Evolutionary conservation across 2,888 invertebrate genomes (phyloP).

Genomic region (Pristionchus mayeri): DNA sequence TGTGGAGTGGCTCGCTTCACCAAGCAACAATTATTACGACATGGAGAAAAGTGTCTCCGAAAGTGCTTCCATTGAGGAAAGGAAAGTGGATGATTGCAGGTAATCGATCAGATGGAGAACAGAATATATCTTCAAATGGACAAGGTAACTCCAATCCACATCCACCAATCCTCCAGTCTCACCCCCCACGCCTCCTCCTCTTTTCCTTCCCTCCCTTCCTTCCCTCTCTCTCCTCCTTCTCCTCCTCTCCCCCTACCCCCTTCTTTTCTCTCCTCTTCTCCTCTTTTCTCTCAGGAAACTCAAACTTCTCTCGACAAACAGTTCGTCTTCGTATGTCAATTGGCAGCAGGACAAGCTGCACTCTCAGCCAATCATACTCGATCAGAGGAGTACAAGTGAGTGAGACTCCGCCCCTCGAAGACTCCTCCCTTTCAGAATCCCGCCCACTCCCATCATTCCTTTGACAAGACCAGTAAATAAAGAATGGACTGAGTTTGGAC

Average conservation of each 20-base stretch:
- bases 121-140: conserved; percentile 76
- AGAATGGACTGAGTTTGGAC: too few species aligned
- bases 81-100: conserved; percentile 63
- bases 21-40: conserved; percentile 16
- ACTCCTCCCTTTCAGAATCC: conserved; percentile 8
- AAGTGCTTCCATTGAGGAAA: not conserved
- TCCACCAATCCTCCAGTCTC: too few species aligned
- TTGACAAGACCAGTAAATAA: not conserved
- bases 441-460: conserved; percentile 39
- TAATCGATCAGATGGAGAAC: conserved; percentile 74
- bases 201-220: too few species aligned
- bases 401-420: not conserved
- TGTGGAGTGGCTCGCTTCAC: not conserved
- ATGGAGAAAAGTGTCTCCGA: not conserved
- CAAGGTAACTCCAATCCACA: conserved; percentile 61
- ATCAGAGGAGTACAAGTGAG: conserved; percentile 12
- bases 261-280: too few species aligned
- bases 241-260: too few species aligned
- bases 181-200: too few species aligned
- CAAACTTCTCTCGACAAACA: conserved; percentile 73
- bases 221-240: too few species aligned
- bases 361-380: not conserved
- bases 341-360: conserved; percentile 55
- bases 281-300: conserved; percentile 61
- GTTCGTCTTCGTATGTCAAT: conserved; percentile 74